These are phyloP conservation scores for Bergia sp. DNA, from an alignment of 92 coral and sea anemone genomes.

Conservation along the genomic window DNA sequence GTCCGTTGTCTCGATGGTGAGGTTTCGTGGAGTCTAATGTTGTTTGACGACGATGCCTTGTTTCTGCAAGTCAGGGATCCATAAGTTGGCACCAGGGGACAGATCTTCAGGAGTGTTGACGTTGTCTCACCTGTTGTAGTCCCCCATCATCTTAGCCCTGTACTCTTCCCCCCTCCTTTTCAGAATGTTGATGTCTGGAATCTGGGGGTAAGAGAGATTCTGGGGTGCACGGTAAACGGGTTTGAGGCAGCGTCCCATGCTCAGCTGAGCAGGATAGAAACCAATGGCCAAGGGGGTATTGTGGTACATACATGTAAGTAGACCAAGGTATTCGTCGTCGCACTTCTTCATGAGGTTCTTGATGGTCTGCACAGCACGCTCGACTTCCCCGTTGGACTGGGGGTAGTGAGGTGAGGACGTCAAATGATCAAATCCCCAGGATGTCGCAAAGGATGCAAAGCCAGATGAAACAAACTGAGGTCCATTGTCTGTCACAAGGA, in stretches of 20 bases:
- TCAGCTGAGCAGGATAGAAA: conserved; percentile 36
- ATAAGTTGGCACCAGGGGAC: no score
- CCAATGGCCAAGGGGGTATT: conserved; percentile 26
- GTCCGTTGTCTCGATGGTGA: no score
- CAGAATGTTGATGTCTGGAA: no score
- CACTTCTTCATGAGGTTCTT: conserved; percentile 28
- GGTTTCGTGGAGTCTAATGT: no score
- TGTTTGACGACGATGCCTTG: no score
- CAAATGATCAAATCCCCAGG: conserved; percentile 26
- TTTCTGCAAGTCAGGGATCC: no score
- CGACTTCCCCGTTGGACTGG: conserved; percentile 46
- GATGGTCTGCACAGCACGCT: conserved; percentile 50
- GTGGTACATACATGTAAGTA: conserved; percentile 35
- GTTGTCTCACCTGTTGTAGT: no score
- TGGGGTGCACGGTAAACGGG: no score
- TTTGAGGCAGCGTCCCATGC: conserved; percentile 37
- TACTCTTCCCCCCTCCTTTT: no score
- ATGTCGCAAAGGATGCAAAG: neutral
- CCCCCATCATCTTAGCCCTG: no score
- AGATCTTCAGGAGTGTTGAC: no score
- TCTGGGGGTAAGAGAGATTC: no score
- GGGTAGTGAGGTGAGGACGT: conserved; percentile 35
- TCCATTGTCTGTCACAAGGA: conserved; percentile 45
- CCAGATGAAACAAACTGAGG: conserved; percentile 39
- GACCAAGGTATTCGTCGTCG: conserved; percentile 32